These are phyloP conservation scores for Drosophila greeni DNA, from an alignment of 2,888 invertebrate genomes.

Conservation along the genomic window DNA sequence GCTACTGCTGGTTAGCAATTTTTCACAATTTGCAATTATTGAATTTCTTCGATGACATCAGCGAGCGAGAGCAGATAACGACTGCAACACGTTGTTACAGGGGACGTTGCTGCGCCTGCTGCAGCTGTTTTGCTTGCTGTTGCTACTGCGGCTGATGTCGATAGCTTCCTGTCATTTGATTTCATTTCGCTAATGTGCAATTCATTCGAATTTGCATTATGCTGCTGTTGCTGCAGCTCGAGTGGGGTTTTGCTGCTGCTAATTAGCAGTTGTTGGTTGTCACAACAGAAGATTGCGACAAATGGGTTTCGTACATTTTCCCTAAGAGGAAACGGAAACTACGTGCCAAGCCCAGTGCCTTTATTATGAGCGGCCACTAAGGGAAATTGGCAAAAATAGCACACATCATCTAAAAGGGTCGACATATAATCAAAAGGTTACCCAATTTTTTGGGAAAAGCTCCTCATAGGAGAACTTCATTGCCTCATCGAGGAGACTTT, in stretches of 20 bases:
- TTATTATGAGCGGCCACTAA: neutral
- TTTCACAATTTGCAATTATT: constrained; percentile 67
- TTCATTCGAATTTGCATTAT: constrained; percentile 56
- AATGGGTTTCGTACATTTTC: constrained; percentile 8
- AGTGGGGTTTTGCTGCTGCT: neutral
- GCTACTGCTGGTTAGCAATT: constrained; percentile 48
- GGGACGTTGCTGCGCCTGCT: constrained; percentile 13
- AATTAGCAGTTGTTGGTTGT: constrained; percentile 18
- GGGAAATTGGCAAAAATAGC: neutral
- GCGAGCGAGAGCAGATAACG: constrained; percentile 29
- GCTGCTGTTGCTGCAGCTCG: constrained; percentile 19
- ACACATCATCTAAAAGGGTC: neutral
- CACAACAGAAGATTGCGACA: constrained; percentile 17
- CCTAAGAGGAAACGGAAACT: constrained; percentile 1
- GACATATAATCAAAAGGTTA: neutral
- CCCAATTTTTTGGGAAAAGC: neutral
- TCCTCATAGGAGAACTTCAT: neutral
- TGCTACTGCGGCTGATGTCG: constrained; percentile 15
- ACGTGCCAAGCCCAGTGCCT: neutral
- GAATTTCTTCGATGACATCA: constrained; percentile 69
- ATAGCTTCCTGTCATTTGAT: constrained; percentile 58
- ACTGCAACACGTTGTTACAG: constrained; percentile 18
- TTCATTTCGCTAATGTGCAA: constrained; percentile 59
- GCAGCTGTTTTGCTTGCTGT: neutral
- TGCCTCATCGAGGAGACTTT: neutral